Base-by-base conservation (phyloP, 1,140 invertebrate genomes). In the Zaprionus camerounensis region DNA sequence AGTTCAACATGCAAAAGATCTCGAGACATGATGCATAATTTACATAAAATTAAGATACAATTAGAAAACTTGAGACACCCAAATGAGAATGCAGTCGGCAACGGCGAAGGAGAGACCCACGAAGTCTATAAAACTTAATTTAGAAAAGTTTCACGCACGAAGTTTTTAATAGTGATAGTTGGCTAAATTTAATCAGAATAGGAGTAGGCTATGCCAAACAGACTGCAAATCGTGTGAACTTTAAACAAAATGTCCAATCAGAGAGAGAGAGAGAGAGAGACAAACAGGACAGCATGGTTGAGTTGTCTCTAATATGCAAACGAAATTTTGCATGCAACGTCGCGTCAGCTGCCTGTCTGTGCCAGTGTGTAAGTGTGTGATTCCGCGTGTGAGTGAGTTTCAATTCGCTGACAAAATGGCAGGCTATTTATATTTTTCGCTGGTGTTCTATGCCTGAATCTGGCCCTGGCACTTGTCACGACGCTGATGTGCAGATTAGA, bases 401-500 rank as follows among this genome's bases (percentile, higher is more conserved):
- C 71, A 69, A 74, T 69, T 44, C 66, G 28, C 57, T 62, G 61
- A 76, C 70, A 77, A 77, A 77, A 77, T 67, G 75, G 57, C 69
- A 78, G 41, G 75, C 71, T 78, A 76, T 76, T 73, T 74, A 74
- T 74, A 69, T 77, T 67, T 77, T 58, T 62, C 36, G 49, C 57
- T 46, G 38, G 17, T 44, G n/a, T 67, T 51, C 38, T 44, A 28
- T 22, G 51, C 13, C 20, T 34, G 61, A 31, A 36, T n/a, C 49
- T 73, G 68, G 20, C 31, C 13, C 70, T 85, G 86, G 81, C 82
- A 80, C 82, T 90, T 91, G 85, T 85, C 85, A 77, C 68, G 78
- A 76, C 68, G 81, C 79, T 82, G 86, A 90, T 90, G 74, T 83
- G 78, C 86, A 88, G 85, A 90, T 90, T 90, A 90, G 86, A 85